Conservation (phyloP, 2,113 vertebrate species). For the Bombycilla garrulus region DNA sequence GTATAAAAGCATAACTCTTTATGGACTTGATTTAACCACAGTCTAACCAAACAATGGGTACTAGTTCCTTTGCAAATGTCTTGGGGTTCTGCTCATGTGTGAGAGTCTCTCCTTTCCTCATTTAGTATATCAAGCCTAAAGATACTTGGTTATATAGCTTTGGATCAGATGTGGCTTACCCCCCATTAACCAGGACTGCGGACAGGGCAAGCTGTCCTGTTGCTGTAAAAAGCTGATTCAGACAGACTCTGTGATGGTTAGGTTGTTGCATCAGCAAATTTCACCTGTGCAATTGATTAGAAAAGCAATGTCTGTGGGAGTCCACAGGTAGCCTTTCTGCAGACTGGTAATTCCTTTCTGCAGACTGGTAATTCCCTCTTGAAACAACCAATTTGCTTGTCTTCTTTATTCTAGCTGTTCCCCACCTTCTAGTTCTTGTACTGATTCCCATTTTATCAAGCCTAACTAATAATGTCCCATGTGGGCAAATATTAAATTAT, state of each 20-base stretch:
- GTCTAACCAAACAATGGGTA: not conserved
- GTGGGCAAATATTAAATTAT: slow-evolving; percentile 19
- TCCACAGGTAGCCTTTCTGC: not conserved
- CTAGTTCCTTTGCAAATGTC: not conserved
- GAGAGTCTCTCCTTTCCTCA: not conserved
- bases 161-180: not conserved
- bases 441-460: slow-evolving; percentile 15
- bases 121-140: not conserved
- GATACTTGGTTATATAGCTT: not conserved
- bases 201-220: not conserved
- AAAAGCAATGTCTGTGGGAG: not conserved
- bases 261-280: not conserved
- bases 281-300: not conserved
- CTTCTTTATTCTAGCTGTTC: not conserved
- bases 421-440: not conserved
- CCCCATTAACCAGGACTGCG: not conserved
- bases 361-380: not conserved
- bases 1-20: not conserved
- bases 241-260: not conserved
- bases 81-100: not conserved
- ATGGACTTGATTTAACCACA: not conserved
- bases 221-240: not conserved
- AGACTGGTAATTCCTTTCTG: not conserved
- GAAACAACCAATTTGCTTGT: not conserved
- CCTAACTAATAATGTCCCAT: slow-evolving; percentile 18